Base-by-base conservation (phyloP, 2,888 invertebrate genomes). In the Cabera pusaria region DNA sequence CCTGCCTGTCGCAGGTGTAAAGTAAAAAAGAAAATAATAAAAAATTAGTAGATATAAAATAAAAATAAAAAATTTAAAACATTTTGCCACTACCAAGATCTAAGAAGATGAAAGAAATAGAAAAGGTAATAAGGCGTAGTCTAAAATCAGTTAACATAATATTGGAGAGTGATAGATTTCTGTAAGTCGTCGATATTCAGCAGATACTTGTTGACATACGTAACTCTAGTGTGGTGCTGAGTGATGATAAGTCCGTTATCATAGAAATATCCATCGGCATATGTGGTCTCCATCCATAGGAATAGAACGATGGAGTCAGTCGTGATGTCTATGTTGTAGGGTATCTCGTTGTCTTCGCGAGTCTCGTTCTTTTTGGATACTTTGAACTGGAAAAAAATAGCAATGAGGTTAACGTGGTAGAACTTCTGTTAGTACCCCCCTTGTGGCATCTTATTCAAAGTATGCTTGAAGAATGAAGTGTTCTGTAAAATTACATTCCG, bases 181-280 rank as follows among this genome's bases (percentile, higher is more conserved):
- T 72, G 44, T 20, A 88, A 51, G 3, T 64, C 55, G 6, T 51
- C 38, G 2, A 66, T 51, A 4, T 61, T 38, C 7, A 82, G 46
- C 1, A 62, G 36, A 6, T 48, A 52, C 9, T 53, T 47, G 6
- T 63, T 70, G 2, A 56, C 31, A 32, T 69, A 86, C 8, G 42
- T 56, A 0, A 72, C 52, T 19, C 45, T 47, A 0, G 62, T 45
- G 5, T 56, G 46, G 1, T 72, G 56, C 6, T 73, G 62, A 0
- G 86, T 80, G 24, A 91, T 60, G 5, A 91, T 83, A 14, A 96
- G 93, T 0, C 96, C 96, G 73, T 97, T 96, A 52, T 95, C 93
- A 0, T 93, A 92, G 71, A 96, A 96, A 39, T 76, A 81, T 1
- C 96, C 96, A 5, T 62, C 68, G 20, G 84, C 64, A 2, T 72